Conservation (phyloP, 2,797 vertebrate genomes). For the Amblyraja radiata region DNA sequence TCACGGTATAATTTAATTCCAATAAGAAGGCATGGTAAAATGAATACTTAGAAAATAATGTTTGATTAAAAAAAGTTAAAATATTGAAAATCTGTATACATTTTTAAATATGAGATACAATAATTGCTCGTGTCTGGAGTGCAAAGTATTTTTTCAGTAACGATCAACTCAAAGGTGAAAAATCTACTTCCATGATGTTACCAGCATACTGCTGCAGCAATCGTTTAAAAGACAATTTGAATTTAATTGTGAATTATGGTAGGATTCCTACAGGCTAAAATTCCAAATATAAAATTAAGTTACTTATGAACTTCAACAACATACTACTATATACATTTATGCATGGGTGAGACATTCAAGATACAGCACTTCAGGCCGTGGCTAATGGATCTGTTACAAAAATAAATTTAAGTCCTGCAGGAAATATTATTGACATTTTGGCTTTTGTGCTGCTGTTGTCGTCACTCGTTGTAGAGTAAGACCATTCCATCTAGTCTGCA, state of each 20-base stretch:
- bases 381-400: not conserved
- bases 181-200: not conserved
- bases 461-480: too few species aligned
- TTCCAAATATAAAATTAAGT: not conserved
- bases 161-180: not conserved
- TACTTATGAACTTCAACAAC: not conserved
- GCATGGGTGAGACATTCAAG: not conserved
- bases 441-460: not conserved
- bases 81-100: too few species aligned
- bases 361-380: not conserved
- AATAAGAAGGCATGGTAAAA: not conserved
- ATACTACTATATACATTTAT: not conserved
- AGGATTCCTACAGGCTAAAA: not conserved
- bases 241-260: not conserved
- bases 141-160: not conserved
- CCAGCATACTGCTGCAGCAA: too few species aligned
- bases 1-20: not conserved
- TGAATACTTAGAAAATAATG: not conserved
- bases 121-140: not conserved
- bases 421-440: not conserved
- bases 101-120: too few species aligned
- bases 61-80: too few species aligned
- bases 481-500: too few species aligned
- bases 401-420: not conserved
- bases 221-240: not conserved